Evolutionary conservation across 2,888 invertebrate species (phyloP).

Genomic region (Acleris sparsana): DNA sequence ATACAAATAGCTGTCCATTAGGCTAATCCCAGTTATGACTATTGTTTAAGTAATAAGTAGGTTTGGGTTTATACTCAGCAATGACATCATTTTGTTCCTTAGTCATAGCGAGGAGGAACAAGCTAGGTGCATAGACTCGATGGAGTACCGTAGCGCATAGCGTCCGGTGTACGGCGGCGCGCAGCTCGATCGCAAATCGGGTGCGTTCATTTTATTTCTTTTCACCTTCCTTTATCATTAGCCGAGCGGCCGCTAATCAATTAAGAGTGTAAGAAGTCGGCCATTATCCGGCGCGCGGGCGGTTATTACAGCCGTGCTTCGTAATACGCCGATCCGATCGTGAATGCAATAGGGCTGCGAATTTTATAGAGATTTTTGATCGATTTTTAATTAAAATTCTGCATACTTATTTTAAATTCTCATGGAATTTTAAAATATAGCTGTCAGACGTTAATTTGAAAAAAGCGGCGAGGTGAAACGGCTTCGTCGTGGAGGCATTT

Average conservation of each 20-base stretch:
- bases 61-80: conserved; percentile 58
- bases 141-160: conserved; percentile 43
- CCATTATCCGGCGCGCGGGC: conserved; percentile 80
- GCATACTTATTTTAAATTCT: conserved; percentile 53
- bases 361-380: conserved; percentile 76
- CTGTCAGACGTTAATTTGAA: conserved; percentile 23
- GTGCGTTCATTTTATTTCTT: conserved; percentile 79
- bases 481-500: conserved; percentile 47
- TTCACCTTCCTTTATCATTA: conserved; percentile 84
- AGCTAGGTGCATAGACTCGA: conserved; percentile 30
- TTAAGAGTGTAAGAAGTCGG: conserved; percentile 83
- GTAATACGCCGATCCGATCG: conserved; percentile 81
- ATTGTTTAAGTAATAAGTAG: conserved; percentile 64
- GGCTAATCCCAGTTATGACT: conserved; percentile 57
- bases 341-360: conserved; percentile 81
- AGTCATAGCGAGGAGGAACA: conserved; percentile 46
- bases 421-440: conserved; percentile 40
- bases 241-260: conserved; percentile 83
- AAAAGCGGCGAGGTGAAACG: conserved; percentile 39
- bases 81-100: conserved; percentile 63
- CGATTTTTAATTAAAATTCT: conserved; percentile 74
- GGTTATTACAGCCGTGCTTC: conserved; percentile 79
- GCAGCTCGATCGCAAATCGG: conserved; percentile 74
- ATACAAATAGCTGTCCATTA: conserved; percentile 71
- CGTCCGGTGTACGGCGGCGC: conserved; percentile 67